phyloP scores from a whole-genome alignment of 2,888 invertebrate genomes.

The Theretra japonica region DNA sequence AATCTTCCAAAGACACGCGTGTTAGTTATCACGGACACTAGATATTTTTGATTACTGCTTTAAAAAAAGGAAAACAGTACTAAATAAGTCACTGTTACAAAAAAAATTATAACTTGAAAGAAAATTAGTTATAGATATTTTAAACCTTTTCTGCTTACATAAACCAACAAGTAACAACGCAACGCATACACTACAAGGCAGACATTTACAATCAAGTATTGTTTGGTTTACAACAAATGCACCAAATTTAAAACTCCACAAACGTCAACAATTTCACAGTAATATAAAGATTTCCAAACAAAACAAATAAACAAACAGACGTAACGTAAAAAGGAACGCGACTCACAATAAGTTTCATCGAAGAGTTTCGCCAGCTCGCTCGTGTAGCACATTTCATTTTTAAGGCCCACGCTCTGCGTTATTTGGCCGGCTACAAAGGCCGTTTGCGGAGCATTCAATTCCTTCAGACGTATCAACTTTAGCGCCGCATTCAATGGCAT shows the following conservation, averaged over 20 bases:
- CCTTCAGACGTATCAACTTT: constrained; percentile 25
- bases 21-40: no score
- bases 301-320: not conserved
- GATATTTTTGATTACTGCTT: no score
- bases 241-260: not conserved
- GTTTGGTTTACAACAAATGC: no score
- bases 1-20: no score
- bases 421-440: constrained; percentile 36
- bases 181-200: no score
- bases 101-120: no score
- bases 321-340: not conserved
- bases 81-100: no score
- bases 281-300: not conserved
- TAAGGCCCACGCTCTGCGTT: constrained; percentile 33
- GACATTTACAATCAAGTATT: not conserved
- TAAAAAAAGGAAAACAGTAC: no score
- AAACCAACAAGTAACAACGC: not conserved
- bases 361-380: no score
- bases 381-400: constrained; percentile 37
- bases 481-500: constrained; percentile 18
- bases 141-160: not conserved
- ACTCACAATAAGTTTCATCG: constrained; percentile 27
- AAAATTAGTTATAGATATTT: no score
- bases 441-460: constrained; percentile 31
- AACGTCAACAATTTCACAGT: not conserved